A percentile compares a stretch with the other conserved stretches of the same genome.
Conservation (phyloP, 2,113 vertebrate genomes). For the Fukomys damarensis region DNA sequence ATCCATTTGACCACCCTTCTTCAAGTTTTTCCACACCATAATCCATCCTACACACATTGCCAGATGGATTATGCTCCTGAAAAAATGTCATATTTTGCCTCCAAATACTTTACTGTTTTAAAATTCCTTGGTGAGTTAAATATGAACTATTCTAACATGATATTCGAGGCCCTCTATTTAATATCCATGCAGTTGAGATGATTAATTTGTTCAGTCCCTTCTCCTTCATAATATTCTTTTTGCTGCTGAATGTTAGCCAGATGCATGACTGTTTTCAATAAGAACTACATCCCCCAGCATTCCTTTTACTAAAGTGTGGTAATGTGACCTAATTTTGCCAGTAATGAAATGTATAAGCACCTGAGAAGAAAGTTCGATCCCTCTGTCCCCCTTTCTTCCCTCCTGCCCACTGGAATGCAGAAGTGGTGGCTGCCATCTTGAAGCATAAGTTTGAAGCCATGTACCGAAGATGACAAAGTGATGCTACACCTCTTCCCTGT, state of each 20-base stretch:
- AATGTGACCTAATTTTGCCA: neutral
- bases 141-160: neutral
- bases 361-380: neutral
- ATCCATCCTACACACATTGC: neutral
- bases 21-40: neutral
- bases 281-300: neutral
- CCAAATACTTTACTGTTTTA: neutral
- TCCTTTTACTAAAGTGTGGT: neutral
- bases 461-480: neutral
- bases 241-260: neutral
- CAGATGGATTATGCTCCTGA: neutral
- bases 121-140: constrained; percentile 9
- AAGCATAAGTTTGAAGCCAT: neutral
- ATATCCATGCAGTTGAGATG: neutral
- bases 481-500: neutral
- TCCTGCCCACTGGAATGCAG: neutral
- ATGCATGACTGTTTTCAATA: neutral
- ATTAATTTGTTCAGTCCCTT: neutral
- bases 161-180: neutral
- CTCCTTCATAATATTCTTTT: neutral
- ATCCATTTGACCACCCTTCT: neutral
- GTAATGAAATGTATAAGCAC: neutral
- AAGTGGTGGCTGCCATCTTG: neutral
- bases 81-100: constrained; percentile 4
- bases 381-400: neutral